These are phyloP conservation scores for Amblyopsis rosae DNA, from an alignment of 2,113 vertebrate species.

Conservation along the genomic window DNA sequence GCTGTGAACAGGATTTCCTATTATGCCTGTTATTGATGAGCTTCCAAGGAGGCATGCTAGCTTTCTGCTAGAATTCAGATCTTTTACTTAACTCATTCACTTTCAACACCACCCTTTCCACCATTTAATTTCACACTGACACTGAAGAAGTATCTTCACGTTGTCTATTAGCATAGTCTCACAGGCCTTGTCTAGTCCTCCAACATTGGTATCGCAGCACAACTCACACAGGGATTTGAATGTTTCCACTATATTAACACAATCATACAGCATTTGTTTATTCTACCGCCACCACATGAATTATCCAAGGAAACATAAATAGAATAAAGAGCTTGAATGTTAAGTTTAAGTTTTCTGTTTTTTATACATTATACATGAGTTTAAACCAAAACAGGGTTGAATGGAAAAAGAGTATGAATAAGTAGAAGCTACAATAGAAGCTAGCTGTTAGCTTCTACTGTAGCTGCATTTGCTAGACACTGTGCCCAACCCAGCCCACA, in stretches of 20 bases:
- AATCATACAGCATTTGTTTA: slow-evolving; percentile 13
- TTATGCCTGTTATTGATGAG: slow-evolving; percentile 51
- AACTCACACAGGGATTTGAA: not conserved
- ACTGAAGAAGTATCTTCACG: slow-evolving; percentile 28
- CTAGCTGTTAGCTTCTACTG: too few species aligned
- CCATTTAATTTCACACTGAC: slow-evolving; percentile 29
- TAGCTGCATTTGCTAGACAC: too few species aligned
- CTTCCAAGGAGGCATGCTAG: slow-evolving; percentile 12
- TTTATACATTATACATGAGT: too few species aligned
- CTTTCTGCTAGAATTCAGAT: slow-evolving; percentile 24
- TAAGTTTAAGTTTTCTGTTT: too few species aligned
- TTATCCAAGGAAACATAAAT: not conserved
- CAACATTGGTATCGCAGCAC: not conserved
- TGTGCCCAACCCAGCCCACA: not conserved
- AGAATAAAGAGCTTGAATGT: too few species aligned
- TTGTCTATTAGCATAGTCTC: slow-evolving; percentile 25
- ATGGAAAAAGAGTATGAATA: too few species aligned
- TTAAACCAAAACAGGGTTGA: too few species aligned
- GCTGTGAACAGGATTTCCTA: slow-evolving; percentile 27
- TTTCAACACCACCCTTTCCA: slow-evolving; percentile 15
- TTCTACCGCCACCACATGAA: not conserved
- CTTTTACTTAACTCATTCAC: slow-evolving; percentile 10
- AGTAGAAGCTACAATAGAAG: too few species aligned
- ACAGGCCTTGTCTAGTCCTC: slow-evolving; percentile 14
- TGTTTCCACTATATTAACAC: not conserved